Conservation (phyloP, 2,888 invertebrate genomes). For the Acanthosepion esculentum region DNA sequence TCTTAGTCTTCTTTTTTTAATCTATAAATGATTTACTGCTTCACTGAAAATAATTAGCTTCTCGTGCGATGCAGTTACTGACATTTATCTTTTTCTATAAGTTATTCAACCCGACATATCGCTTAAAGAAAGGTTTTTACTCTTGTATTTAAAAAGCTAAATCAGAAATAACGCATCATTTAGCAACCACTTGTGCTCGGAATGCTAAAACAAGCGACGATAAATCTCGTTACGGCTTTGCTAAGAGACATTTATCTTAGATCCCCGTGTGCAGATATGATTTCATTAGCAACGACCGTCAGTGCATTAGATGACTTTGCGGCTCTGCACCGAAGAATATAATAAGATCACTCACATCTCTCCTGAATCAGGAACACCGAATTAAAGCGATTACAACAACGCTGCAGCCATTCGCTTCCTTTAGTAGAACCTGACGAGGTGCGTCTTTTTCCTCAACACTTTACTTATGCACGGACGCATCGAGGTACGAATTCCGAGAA, state of each 20-base stretch:
- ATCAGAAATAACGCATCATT: background rate
- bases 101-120: background rate
- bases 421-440: background rate
- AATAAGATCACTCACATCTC: background rate
- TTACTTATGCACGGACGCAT: background rate
- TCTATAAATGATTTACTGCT: background rate
- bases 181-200: background rate
- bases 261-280: background rate
- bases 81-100: background rate
- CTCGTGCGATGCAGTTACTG: too few relatives aligned
- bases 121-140: background rate
- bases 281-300: background rate
- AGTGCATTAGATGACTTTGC: background rate
- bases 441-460: background rate
- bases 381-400: background rate
- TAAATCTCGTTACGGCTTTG: background rate
- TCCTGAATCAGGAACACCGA: background rate
- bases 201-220: background rate
- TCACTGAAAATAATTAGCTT: background rate
- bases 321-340: background rate
- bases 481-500: background rate
- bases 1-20: too few relatives aligned
- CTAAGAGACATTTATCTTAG: conserved; percentile 4
- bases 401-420: background rate
- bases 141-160: background rate